Percentiles rank a stretch among this genome's conserved stretches.
Evolutionary conservation across 2,113 vertebrate genomes (phyloP).

Genomic region (Pongo abelii): DNA sequence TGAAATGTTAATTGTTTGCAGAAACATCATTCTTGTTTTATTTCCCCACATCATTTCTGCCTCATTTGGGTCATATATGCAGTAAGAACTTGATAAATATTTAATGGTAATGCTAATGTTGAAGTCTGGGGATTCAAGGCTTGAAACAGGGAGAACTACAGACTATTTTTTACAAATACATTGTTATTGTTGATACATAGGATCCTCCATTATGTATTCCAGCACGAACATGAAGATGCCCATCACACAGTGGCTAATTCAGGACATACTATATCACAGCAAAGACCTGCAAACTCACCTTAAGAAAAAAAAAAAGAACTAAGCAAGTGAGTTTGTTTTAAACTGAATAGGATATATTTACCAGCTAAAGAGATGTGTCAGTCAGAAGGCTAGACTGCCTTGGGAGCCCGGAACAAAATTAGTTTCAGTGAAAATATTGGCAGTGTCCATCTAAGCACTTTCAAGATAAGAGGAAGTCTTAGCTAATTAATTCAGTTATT

Average conservation of each 20-base stretch:
- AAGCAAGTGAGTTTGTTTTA: neutral
- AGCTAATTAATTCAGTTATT: neutral
- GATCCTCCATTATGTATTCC: neutral
- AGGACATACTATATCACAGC: neutral
- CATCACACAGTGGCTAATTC: neutral
- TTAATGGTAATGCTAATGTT: conserved; percentile 11
- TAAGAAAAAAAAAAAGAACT: neutral
- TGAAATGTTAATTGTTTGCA: neutral
- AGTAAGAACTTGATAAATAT: conserved; percentile 42
- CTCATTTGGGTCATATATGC: conserved; percentile 22
- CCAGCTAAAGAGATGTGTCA: neutral
- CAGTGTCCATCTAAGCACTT: neutral
- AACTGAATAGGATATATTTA: neutral
- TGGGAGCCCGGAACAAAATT: neutral
- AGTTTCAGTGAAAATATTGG: neutral
- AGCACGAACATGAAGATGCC: neutral
- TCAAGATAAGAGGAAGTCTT: neutral
- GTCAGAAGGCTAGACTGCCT: neutral
- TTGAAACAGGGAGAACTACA: neutral
- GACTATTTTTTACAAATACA: neutral
- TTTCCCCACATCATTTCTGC: neutral
- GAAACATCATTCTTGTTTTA: conserved; percentile 29
- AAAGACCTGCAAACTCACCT: neutral
- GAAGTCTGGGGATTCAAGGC: neutral
- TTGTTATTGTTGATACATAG: neutral